Conservation (phyloP, 2,797 vertebrate species). For the Coluber constrictor region DNA sequence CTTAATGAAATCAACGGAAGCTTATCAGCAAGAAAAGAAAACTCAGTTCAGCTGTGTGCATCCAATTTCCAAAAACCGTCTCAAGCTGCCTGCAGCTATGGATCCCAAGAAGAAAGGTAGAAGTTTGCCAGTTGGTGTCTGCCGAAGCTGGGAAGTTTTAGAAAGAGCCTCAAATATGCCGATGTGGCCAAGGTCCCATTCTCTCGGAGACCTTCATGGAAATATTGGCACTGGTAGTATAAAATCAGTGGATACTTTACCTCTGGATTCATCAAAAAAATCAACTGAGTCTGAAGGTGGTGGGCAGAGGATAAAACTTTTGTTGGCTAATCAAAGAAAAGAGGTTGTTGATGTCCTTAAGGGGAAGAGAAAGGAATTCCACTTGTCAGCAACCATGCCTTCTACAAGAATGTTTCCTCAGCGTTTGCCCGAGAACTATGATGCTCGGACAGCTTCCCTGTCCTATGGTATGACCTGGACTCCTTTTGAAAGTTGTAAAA, state of each 20-base stretch:
- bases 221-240: conserved; percentile 57
- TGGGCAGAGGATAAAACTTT: conserved; percentile 22
- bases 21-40: conserved; percentile 71
- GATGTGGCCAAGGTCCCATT: conserved; percentile 86
- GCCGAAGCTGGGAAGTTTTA: conserved; percentile 88
- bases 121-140: conserved; percentile 75
- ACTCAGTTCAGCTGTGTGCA: conserved; percentile 68
- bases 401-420: conserved; percentile 25
- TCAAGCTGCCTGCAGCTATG: conserved; percentile 66
- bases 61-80: conserved; percentile 68
- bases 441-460: conserved; percentile 49
- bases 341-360: conserved; percentile 57
- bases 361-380: conserved; percentile 51
- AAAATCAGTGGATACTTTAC: conserved; percentile 44
- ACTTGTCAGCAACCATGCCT: conserved; percentile 25
- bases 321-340: conserved; percentile 63
- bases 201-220: conserved; percentile 86
- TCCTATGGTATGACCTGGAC: conserved; percentile 57
- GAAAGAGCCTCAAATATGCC: conserved; percentile 69
- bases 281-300: background rate
- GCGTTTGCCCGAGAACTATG: conserved; percentile 48
- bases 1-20: conserved; percentile 76
- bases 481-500: conserved; percentile 62
- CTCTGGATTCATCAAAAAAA: conserved; percentile 63
- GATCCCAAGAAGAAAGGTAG: conserved; percentile 77